A percentile compares a stretch with the other conserved stretches of the same genome.
These are phyloP conservation scores for Penaeus vannamei DNA, from an alignment of 1,140 invertebrate genomes.

Conservation along the genomic window DNA sequence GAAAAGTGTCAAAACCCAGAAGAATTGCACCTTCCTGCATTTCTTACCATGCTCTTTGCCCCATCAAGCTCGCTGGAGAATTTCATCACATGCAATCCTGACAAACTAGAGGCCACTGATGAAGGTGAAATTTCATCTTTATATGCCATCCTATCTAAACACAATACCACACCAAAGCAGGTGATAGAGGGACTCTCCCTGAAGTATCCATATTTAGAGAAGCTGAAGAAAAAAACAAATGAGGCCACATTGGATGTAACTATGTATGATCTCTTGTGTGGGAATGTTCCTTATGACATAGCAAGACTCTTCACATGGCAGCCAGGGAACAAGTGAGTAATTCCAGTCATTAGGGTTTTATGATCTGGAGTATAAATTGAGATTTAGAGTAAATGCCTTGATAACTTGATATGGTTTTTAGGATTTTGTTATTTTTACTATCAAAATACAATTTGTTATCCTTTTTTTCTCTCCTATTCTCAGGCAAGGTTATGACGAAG, in stretches of 20 bases:
- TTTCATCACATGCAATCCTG: not conserved
- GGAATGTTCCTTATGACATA: constrained; percentile 51
- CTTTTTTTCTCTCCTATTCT: not conserved
- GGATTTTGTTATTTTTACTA: too few relatives aligned
- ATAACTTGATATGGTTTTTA: not conserved
- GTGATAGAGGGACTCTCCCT: constrained; percentile 12
- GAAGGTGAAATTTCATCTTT: constrained; percentile 6
- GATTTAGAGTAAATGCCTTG: too few relatives aligned
- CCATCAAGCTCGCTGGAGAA: constrained; percentile 35
- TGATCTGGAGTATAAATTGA: not conserved
- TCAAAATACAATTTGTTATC: not conserved
- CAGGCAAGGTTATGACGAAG: constrained; percentile 50
- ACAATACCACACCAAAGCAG: constrained; percentile 30
- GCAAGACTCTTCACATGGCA: constrained; percentile 54
- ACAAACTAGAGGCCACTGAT: not conserved
- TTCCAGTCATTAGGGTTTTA: not conserved
- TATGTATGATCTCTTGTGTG: constrained; percentile 52
- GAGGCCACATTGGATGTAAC: constrained; percentile 39
- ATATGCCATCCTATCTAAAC: constrained; percentile 25
- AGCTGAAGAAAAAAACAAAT: not conserved
- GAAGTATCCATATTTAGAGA: constrained; percentile 43
- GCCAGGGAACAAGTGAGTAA: constrained; percentile 43
- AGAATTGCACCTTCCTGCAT: constrained; percentile 48
- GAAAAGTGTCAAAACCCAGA: constrained; percentile 41
- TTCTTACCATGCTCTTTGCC: constrained; percentile 60